Evolutionary conservation across 2,888 invertebrate species (phyloP).

Genomic region (Loripinus fragilis): DNA sequence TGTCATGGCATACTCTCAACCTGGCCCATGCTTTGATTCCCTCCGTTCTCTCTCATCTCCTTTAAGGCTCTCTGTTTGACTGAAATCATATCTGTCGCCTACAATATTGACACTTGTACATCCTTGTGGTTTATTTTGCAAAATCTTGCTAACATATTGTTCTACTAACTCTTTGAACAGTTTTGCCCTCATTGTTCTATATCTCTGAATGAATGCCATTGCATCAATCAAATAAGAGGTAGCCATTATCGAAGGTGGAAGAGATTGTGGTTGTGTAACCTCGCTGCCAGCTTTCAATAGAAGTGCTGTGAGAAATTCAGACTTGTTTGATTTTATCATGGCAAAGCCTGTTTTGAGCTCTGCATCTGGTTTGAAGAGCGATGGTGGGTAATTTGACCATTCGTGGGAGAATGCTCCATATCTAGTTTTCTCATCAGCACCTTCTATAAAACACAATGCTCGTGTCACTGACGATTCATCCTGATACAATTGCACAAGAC

Average conservation of each 20-base stretch:
- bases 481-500: neutral
- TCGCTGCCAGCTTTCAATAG: neutral
- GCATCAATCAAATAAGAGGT: neutral
- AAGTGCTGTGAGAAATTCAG: neutral
- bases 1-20: neutral
- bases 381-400: neutral
- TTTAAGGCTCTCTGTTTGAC: neutral
- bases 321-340: neutral
- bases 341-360: slow-evolving; percentile 8
- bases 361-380: neutral
- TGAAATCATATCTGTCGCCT: neutral
- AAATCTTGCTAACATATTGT: neutral
- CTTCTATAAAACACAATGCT: neutral
- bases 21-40: neutral
- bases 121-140: neutral
- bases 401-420: slow-evolving; percentile 1
- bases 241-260: neutral
- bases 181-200: neutral
- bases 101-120: neutral
- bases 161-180: neutral
- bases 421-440: neutral
- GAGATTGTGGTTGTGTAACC: neutral
- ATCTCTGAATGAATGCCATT: neutral
- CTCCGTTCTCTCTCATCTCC: neutral
- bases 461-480: slow-evolving; percentile 11